Base-by-base conservation (phyloP, 2,113 vertebrate genomes). In the Corythoichthys intestinalis region DNA sequence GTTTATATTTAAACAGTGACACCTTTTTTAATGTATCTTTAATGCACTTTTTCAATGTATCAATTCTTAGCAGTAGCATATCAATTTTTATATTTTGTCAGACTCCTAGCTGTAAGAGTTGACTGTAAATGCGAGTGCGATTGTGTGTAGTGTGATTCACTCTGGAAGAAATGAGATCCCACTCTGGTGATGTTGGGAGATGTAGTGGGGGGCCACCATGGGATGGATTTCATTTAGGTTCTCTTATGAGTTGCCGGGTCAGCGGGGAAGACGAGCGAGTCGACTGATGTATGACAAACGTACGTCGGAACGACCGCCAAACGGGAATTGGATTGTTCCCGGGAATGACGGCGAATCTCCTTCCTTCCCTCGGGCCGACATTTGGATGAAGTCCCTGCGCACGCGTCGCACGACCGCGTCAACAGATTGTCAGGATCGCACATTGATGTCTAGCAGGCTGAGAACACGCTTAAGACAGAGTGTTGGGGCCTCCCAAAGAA, bases 221-320 rank as follows among this genome's bases (percentile, higher is more conserved):
- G 59, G 62, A 66, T 71, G 77, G 81, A 78, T 86, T 88, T 86
- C 84, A 88, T 88, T 88, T 86, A 74, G 78, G 64, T 65, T 61
- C 82, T 70, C 82, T 87, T 82, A 82, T 83, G 82, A 86, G 84
- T 86, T 41, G 38, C 57, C 68, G 60, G 80, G 78, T 81, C 80
- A 85, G 78, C 37, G 63, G 48, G 5, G 6, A n/a, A n/a, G 50
- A 13, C 50, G 79, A 77, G 81, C 83, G 80, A 83, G 80, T 85
- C 86, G 81, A 79, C 14, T 81, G 84, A 85, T 79, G 81, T 79
- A 78, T 85, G 85, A 89, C 75, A 87, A 85, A 86, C 77, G 71
- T 66, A 70, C 56, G 58, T 63, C 58, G 53, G 76, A 77, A 82
- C 78, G 64, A 53, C 70, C 66, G 72, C 74, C 71, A 52, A 66